phyloP scores from a whole-genome alignment of 2,113 vertebrate species.

The Myotis brandtii region DNA sequence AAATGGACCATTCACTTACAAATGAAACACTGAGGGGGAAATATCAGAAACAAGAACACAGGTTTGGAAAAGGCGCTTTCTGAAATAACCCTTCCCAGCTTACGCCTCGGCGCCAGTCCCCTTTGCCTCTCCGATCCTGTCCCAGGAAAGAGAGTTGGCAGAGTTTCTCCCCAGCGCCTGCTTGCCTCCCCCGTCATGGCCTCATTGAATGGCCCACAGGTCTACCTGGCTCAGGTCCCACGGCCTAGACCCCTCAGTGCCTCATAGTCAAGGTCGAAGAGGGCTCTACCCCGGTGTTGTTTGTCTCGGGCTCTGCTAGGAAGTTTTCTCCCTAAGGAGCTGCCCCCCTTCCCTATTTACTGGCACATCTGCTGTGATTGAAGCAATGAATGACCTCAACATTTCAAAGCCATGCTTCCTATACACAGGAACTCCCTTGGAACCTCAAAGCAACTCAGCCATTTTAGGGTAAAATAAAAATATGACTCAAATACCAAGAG shows the following conservation, averaged over 20 bases:
- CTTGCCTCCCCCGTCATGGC: neutral
- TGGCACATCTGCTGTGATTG: neutral
- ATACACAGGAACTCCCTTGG: neutral
- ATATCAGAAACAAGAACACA: neutral
- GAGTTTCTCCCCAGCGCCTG: neutral
- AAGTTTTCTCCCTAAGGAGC: neutral
- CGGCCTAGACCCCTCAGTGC: neutral
- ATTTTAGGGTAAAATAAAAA: neutral
- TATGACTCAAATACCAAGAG: neutral
- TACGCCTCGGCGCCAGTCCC: neutral
- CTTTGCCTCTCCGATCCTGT: neutral
- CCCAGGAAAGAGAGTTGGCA: neutral
- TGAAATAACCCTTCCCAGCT: neutral
- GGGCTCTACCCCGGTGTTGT: neutral
- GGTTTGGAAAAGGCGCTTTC: neutral
- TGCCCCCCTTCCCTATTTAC: neutral
- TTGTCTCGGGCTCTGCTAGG: neutral
- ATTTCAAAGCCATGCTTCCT: neutral
- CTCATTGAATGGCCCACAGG: neutral
- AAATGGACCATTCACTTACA: neutral
- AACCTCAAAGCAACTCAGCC: neutral
- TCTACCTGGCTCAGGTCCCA: neutral
- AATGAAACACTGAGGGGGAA: neutral
- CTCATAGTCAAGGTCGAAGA: neutral
- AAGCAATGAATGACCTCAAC: neutral